phyloP scores from a whole-genome alignment of 2,888 invertebrate species.

The Acronicta psi region DNA sequence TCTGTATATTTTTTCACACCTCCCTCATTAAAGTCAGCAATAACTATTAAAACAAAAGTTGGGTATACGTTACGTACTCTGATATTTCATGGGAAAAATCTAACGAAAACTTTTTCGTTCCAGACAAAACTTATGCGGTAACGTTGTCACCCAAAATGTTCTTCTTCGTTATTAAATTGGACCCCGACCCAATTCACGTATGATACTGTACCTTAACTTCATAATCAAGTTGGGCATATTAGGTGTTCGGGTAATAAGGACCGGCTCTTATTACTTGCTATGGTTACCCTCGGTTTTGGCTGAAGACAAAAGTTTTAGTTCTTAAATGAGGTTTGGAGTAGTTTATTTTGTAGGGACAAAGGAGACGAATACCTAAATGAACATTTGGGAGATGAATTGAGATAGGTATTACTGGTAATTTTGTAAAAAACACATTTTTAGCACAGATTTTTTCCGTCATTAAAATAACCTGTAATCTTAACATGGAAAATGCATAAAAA shows the following conservation, averaged over 20 bases:
- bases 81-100: constrained; percentile 7
- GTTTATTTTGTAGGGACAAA: not conserved
- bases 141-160: constrained; percentile 24
- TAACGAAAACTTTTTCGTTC: constrained; percentile 11
- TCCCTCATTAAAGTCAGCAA: too few species aligned
- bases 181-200: constrained; percentile 37
- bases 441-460: too few species aligned
- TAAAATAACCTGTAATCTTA: too few species aligned
- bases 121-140: constrained; percentile 20
- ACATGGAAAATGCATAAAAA: too few species aligned
- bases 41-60: too few species aligned
- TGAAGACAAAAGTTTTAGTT: constrained; percentile 22
- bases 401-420: too few species aligned
- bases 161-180: constrained; percentile 45
- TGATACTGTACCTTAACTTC: constrained; percentile 37
- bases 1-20: too few species aligned
- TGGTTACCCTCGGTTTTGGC: constrained; percentile 22
- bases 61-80: too few species aligned
- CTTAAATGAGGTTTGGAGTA: not conserved
- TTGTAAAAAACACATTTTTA: too few species aligned
- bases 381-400: too few species aligned
- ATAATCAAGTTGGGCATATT: constrained; percentile 48
- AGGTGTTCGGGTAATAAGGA: constrained; percentile 43
- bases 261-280: constrained; percentile 38
- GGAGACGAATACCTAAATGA: not conserved